These are phyloP conservation scores for Metaphire vulgaris DNA, from an alignment of 1,140 invertebrate genomes.

Conservation along the genomic window DNA sequence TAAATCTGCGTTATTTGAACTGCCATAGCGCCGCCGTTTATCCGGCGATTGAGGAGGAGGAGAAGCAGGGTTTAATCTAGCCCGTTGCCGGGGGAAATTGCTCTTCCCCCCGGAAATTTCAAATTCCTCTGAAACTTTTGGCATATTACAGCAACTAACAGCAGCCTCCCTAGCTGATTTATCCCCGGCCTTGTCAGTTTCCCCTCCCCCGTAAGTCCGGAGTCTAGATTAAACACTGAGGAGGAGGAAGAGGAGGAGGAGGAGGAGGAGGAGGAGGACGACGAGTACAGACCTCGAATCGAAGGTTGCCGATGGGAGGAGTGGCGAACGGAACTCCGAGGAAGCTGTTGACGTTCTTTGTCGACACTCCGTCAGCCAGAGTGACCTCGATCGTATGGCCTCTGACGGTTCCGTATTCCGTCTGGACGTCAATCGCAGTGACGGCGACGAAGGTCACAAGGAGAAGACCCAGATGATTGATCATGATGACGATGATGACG, in stretches of 20 bases:
- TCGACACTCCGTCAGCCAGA: not conserved
- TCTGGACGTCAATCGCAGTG: not conserved
- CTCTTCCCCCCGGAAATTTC: no score
- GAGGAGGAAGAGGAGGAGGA: no score
- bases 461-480: not conserved
- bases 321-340: conserved; percentile 81
- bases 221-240: no score
- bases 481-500: not conserved
- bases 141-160: not conserved
- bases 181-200: no score
- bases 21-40: no score
- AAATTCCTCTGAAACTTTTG: conserved; percentile 54
- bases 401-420: not conserved
- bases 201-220: no score
- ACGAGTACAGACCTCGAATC: conserved; percentile 59
- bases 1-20: no score
- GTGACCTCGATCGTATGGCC: not conserved
- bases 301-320: conserved; percentile 74
- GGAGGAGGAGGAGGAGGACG: no score
- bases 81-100: no score
- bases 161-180: not conserved
- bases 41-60: no score
- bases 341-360: conserved; percentile 73
- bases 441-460: not conserved
- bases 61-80: no score